Conservation (phyloP, 2,888 invertebrate genomes). For the Loripinus fragilis region DNA sequence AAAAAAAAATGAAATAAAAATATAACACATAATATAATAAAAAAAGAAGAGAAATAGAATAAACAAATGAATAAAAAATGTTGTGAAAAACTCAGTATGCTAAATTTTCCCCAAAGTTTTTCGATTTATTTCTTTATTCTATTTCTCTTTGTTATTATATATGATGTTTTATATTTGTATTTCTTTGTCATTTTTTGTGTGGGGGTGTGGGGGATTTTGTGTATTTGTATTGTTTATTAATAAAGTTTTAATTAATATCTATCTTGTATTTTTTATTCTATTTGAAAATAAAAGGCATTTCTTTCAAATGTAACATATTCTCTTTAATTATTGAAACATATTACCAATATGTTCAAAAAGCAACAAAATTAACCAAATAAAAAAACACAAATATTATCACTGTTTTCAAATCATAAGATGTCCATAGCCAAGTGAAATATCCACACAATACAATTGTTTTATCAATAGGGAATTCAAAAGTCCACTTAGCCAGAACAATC, state of each 20-base stretch:
- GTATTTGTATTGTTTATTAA: background rate
- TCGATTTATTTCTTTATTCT: background rate
- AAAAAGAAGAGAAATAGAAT: background rate
- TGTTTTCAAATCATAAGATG: background rate
- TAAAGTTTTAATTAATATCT: background rate
- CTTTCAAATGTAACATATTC: background rate
- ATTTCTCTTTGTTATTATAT: constrained; percentile 2
- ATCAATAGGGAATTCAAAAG: too few relatives aligned
- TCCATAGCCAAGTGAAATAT: too few relatives aligned
- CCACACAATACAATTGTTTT: too few relatives aligned
- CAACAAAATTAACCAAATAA: constrained; percentile 4
- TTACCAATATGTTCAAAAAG: constrained; percentile 18
- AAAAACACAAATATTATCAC: constrained; percentile 2
- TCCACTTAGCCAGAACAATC: too few relatives aligned
- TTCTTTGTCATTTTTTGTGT: background rate
- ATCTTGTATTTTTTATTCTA: constrained; percentile 25
- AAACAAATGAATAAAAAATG: background rate
- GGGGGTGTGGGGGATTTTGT: background rate
- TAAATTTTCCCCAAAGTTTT: constrained; percentile 1
- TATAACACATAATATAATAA: constrained; percentile 6
- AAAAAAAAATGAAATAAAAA: constrained; percentile 2
- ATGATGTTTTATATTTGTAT: background rate
- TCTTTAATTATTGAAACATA: background rate
- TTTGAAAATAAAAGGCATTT: constrained; percentile 28
- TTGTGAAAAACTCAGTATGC: background rate